These are phyloP conservation scores for Hepsetus odoe DNA, from an alignment of 2,113 vertebrate genomes.

Conservation along the genomic window DNA sequence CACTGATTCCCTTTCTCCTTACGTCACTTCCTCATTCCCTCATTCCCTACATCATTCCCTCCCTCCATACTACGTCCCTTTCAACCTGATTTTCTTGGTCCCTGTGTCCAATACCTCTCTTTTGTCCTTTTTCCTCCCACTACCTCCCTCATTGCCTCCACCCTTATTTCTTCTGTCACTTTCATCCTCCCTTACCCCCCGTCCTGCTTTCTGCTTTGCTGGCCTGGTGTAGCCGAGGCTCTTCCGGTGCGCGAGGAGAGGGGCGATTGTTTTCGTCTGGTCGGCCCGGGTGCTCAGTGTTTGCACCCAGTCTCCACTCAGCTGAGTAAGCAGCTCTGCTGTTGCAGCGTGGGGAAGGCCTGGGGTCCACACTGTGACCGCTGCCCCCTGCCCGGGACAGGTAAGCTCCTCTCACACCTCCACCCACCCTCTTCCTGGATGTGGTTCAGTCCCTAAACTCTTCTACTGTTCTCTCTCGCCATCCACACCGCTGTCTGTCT, in stretches of 20 bases:
- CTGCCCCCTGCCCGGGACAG: conserved; percentile 94
- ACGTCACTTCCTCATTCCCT: background rate
- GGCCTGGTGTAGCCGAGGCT: conserved; percentile 83
- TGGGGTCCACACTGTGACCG: conserved; percentile 96
- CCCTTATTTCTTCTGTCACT: conserved; percentile 56
- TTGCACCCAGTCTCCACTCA: conserved; percentile 95
- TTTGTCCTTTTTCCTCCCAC: conserved; percentile 42
- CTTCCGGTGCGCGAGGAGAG: conserved; percentile 89
- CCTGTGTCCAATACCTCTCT: background rate
- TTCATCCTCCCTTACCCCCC: conserved; percentile 59
- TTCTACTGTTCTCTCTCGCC: background rate
- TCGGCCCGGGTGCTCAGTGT: conserved; percentile 90
- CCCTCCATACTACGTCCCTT: background rate
- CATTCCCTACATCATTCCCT: too few species aligned
- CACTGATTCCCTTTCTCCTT: background rate
- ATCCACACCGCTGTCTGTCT: conserved; percentile 26
- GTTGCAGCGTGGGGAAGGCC: conserved; percentile 98
- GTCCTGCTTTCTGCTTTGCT: conserved; percentile 79
- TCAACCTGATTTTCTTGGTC: background rate
- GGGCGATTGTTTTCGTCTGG: conserved; percentile 94
- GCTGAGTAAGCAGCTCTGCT: conserved; percentile 97
- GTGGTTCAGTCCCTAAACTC: background rate
- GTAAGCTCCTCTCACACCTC: conserved; percentile 74
- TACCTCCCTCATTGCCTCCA: conserved; percentile 78
- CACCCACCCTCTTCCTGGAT: background rate